These are phyloP conservation scores for Actinia equina DNA, from an alignment of 64 coral and sea anemone genomes.

Conservation along the genomic window DNA sequence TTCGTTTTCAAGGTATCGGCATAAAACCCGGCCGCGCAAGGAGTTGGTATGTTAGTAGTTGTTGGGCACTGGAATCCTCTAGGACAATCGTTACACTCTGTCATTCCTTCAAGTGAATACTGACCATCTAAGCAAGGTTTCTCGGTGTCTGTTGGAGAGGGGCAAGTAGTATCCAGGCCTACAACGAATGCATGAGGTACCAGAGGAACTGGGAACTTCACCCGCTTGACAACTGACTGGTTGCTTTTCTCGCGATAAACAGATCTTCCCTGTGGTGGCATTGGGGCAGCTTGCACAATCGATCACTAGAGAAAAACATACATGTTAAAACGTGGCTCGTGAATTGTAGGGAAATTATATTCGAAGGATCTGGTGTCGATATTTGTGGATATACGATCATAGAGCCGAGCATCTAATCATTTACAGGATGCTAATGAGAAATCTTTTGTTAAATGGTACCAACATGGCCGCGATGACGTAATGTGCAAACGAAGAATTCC, in stretches of 20 bases:
- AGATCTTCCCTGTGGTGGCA: slow-evolving; percentile 85
- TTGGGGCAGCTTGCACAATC: slow-evolving; percentile 86
- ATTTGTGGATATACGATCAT: too few species aligned
- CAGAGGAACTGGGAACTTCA: slow-evolving; percentile 67
- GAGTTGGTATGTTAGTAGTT: slow-evolving; percentile 31
- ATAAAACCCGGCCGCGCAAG: slow-evolving; percentile 62
- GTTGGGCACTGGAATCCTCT: slow-evolving; percentile 59
- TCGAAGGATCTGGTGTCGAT: too few species aligned
- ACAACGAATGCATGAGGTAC: slow-evolving; percentile 67
- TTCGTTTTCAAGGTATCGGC: slow-evolving; percentile 33
- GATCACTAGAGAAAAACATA: slow-evolving; percentile 25
- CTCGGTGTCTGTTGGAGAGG: slow-evolving; percentile 57
- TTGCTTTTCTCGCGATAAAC: slow-evolving; percentile 51
- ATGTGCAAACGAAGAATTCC: too few species aligned
- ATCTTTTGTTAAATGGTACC: too few species aligned
- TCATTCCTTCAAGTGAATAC: slow-evolving; percentile 67
- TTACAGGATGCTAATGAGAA: too few species aligned
- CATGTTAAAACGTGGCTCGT: too few species aligned
- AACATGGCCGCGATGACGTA: too few species aligned
- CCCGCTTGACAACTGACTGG: slow-evolving; percentile 69
- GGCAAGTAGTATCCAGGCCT: slow-evolving; percentile 75
- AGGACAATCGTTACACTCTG: slow-evolving; percentile 73
- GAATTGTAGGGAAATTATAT: too few species aligned
- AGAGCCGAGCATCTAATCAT: too few species aligned
- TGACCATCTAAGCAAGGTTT: slow-evolving; percentile 55